Conservation (phyloP, 2,888 invertebrate genomes). For the Campoplex capitator region DNA sequence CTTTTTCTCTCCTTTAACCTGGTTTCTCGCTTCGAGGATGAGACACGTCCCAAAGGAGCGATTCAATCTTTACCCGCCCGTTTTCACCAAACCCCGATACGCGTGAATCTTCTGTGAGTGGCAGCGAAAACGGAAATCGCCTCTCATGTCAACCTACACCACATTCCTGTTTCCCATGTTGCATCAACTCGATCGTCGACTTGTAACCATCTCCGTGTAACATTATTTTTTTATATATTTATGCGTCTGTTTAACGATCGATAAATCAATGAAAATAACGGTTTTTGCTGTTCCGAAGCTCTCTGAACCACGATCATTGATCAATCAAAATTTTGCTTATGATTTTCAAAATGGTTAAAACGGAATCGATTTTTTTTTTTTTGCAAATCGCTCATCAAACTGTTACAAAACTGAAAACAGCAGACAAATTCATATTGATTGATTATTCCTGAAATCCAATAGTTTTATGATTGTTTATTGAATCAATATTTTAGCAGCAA, state of each 20-base stretch:
- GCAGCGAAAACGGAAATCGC: conserved; percentile 65
- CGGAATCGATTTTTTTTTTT: not conserved
- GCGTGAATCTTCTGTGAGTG: conserved; percentile 61
- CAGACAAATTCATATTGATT: not conserved
- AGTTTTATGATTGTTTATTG: too few species aligned
- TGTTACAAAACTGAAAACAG: not conserved
- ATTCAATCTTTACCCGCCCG: conserved; percentile 78
- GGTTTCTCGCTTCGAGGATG: conserved; percentile 61
- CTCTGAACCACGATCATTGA: not conserved
- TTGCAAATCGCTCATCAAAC: too few species aligned
- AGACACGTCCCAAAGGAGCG: conserved; percentile 73
- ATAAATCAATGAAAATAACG: not conserved
- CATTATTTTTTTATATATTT: conserved; percentile 17
- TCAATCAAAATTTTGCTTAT: not conserved
- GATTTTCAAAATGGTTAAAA: not conserved
- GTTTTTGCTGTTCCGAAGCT: not conserved
- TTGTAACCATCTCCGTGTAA: conserved; percentile 12
- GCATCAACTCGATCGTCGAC: conserved; percentile 28
- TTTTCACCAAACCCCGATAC: conserved; percentile 41
- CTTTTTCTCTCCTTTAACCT: conserved; percentile 11
- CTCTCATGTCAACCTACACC: conserved; percentile 53
- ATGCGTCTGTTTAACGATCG: conserved; percentile 13
- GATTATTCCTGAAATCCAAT: too few species aligned
- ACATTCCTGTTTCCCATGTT: conserved; percentile 43
- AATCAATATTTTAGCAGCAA: too few species aligned